phyloP scores from a whole-genome alignment of 2,113 vertebrate genomes.

The Malurus elegans region DNA sequence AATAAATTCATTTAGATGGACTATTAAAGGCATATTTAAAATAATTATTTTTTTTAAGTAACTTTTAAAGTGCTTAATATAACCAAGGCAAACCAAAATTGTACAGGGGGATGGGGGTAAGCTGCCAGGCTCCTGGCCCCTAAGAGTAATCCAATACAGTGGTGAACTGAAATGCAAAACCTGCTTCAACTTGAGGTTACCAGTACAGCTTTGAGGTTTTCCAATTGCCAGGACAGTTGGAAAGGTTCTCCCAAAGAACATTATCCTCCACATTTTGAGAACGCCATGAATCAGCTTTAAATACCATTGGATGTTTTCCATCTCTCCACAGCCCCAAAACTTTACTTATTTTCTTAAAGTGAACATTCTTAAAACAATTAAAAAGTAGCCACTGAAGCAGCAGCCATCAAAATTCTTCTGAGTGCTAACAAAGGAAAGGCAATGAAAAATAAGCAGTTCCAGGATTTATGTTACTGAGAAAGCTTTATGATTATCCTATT shows the following conservation, averaged over 20 bases:
- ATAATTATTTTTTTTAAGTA: too few relatives aligned
- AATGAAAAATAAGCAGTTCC: not conserved
- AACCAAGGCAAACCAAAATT: not conserved
- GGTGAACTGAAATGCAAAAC: slow-evolving; percentile 7
- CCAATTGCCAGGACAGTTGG: not conserved
- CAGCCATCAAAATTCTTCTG: not conserved
- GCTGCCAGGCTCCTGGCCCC: not conserved
- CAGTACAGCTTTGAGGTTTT: not conserved
- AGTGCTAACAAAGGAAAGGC: not conserved
- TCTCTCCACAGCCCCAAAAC: not conserved
- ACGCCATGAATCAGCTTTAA: not conserved
- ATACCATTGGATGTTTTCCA: not conserved
- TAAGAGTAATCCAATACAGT: not conserved
- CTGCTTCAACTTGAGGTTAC: not conserved
- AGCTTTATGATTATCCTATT: not conserved
- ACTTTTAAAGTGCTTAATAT: not conserved
- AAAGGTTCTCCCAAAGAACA: not conserved
- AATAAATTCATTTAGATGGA: not conserved
- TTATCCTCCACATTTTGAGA: not conserved
- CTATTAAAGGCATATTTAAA: not conserved
- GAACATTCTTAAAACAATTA: not conserved
- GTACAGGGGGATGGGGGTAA: not conserved
- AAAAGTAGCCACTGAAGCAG: not conserved
- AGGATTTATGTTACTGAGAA: not conserved
- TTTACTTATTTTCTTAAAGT: not conserved